These are phyloP conservation scores for Spicauda simplicius DNA, from an alignment of 2,888 invertebrate species.

Conservation along the genomic window DNA sequence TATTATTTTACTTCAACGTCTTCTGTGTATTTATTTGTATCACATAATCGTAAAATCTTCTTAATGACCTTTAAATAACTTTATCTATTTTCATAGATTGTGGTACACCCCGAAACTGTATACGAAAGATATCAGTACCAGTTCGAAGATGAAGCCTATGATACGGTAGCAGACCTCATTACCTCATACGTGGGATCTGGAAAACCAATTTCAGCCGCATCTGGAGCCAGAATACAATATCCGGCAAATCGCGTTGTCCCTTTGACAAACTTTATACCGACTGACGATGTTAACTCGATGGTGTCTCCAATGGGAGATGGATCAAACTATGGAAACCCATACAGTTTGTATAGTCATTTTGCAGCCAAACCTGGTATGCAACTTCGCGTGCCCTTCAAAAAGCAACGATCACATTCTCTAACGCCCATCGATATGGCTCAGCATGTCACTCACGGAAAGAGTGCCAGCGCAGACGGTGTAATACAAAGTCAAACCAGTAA, in stretches of 20 bases:
- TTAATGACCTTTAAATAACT: too few relatives aligned
- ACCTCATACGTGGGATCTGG: slow-evolving; percentile 97
- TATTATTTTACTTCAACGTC: too few relatives aligned
- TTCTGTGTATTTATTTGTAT: too few relatives aligned
- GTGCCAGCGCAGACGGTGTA: slow-evolving; percentile 89
- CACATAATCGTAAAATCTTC: too few relatives aligned
- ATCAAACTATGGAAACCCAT: slow-evolving; percentile 72
- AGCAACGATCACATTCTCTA: slow-evolving; percentile 91
- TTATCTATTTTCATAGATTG: slow-evolving; percentile 82
- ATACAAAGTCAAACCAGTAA: slow-evolving; percentile 82
- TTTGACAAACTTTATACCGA: slow-evolving; percentile 87
- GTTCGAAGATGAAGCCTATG: slow-evolving; percentile 97
- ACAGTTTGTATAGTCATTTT: slow-evolving; percentile 78
- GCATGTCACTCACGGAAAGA: slow-evolving; percentile 82
- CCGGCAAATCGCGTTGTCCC: slow-evolving; percentile 94
- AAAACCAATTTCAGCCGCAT: slow-evolving; percentile 94
- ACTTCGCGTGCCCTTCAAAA: slow-evolving; percentile 70
- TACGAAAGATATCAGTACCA: slow-evolving; percentile 96
- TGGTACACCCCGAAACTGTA: slow-evolving; percentile 94
- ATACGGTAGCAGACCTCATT: slow-evolving; percentile 96
- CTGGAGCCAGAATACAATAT: slow-evolving; percentile 93
- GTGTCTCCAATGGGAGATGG: slow-evolving; percentile 67
- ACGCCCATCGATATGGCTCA: slow-evolving; percentile 86
- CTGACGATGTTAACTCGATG: slow-evolving; percentile 65
- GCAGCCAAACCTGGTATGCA: slow-evolving; percentile 73